Evolutionary conservation across 2,797 vertebrate genomes (phyloP).

Genomic region (Lepus townsendii): DNA sequence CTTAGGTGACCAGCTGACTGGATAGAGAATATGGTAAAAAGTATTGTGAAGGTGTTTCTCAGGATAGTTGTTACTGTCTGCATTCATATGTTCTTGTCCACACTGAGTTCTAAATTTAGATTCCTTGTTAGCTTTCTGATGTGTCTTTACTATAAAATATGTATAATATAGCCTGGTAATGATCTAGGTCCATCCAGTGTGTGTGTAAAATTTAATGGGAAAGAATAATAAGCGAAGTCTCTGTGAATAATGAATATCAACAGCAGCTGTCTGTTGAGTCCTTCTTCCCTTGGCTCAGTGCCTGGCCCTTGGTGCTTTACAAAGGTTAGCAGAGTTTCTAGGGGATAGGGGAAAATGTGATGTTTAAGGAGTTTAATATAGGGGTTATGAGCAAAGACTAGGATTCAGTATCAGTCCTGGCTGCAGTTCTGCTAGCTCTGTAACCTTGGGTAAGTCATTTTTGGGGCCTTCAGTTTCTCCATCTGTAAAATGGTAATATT

Average conservation of each 20-base stretch:
- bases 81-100: not conserved
- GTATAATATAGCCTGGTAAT: not conserved
- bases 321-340: not conserved
- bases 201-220: not conserved
- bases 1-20: not conserved
- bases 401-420: not conserved
- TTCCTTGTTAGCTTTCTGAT: slow-evolving; percentile 19
- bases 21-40: slow-evolving; percentile 38
- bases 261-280: not conserved
- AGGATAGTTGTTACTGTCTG: not conserved
- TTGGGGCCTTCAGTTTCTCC: slow-evolving; percentile 1
- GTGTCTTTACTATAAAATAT: not conserved
- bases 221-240: not conserved
- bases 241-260: not conserved
- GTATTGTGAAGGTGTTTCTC: not conserved
- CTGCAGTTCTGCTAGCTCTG: not conserved
- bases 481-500: slow-evolving; percentile 6
- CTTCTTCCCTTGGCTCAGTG: not conserved
- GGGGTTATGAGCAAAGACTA: not conserved
- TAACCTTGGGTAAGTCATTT: not conserved
- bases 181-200: not conserved
- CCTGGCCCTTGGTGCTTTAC: not conserved
- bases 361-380: not conserved
- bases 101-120: not conserved
- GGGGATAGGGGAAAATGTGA: not conserved